Conservation (phyloP, 2,113 vertebrate species). For the Tragelaphus scriptus region DNA sequence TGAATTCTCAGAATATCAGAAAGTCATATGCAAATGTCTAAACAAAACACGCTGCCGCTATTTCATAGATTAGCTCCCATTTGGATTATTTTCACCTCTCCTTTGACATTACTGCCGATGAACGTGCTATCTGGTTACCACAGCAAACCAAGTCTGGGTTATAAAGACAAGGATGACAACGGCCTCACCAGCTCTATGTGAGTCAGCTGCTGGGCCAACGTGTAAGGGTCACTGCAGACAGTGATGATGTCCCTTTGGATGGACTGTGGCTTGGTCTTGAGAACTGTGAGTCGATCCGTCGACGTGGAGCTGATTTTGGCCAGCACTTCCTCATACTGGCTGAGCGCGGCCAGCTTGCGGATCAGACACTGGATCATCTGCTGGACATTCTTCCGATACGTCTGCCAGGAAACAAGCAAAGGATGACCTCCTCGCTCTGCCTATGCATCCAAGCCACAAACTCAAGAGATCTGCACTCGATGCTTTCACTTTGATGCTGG, state of each 20-base stretch:
- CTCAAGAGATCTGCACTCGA: not conserved
- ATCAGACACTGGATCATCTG: slow-evolving; percentile 91
- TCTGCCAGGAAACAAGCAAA: slow-evolving; percentile 72
- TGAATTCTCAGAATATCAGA: not conserved
- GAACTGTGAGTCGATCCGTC: slow-evolving; percentile 83
- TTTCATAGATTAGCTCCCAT: not conserved
- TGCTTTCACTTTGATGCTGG: not conserved
- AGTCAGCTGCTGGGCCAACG: slow-evolving; percentile 94
- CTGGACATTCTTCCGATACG: slow-evolving; percentile 88
- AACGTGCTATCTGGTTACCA: not conserved
- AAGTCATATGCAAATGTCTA: not conserved
- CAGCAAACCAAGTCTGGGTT: not conserved
- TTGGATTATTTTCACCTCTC: not conserved
- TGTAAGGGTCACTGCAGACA: slow-evolving; percentile 92
- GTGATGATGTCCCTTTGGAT: slow-evolving; percentile 90
- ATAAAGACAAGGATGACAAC: not conserved
- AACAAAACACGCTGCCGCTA: not conserved
- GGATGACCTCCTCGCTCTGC: fast-evolving
- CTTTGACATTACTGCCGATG: not conserved
- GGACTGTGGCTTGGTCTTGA: slow-evolving; percentile 91
- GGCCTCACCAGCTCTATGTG: slow-evolving; percentile 93
- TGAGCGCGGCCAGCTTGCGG: slow-evolving; percentile 86
- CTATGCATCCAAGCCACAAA: not conserved
- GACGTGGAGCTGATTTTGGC: slow-evolving; percentile 87
- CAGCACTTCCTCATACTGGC: slow-evolving; percentile 94